These are phyloP conservation scores for Pissodes strobi DNA, from an alignment of 1,140 invertebrate genomes.

Conservation along the genomic window DNA sequence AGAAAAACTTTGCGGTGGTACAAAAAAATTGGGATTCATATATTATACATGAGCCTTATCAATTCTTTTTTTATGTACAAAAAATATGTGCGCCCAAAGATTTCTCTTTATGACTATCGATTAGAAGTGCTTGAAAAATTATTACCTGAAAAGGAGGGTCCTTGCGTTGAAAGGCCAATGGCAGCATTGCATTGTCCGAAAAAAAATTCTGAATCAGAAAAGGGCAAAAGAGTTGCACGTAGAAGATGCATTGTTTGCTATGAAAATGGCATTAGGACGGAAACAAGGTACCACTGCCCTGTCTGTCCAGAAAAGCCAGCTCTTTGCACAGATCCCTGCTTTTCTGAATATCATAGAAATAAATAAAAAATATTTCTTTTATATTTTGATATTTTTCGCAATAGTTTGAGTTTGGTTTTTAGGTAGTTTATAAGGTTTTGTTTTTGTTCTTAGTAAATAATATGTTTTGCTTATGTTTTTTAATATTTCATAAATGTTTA, in stretches of 20 bases:
- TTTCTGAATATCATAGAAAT: too few species aligned
- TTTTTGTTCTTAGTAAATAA: not conserved
- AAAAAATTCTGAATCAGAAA: not conserved
- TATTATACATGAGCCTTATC: slow-evolving; percentile 1
- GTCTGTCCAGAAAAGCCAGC: too few species aligned
- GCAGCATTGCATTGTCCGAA: not conserved
- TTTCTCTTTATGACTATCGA: slow-evolving; percentile 15
- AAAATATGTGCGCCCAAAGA: not conserved
- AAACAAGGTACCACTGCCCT: not conserved
- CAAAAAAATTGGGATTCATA: slow-evolving; percentile 29
- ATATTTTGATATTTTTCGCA: too few species aligned
- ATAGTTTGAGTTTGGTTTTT: too few species aligned
- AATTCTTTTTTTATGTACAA: slow-evolving; percentile 6
- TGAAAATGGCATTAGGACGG: not conserved
- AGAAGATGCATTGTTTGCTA: not conserved
- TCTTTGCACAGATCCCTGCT: not conserved
- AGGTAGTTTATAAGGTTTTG: not conserved
- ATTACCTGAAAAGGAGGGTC: not conserved
- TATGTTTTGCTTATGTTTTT: too few species aligned
- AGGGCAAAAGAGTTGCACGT: not conserved
- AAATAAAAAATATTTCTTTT: not conserved
- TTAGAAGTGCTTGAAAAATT: slow-evolving; percentile 4
- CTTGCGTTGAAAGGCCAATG: not conserved
- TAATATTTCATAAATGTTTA: too few species aligned
- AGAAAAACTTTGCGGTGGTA: slow-evolving; percentile 26